A percentile compares a stretch with the other conserved stretches of the same genome.
Evolutionary conservation across 2,888 invertebrate genomes (phyloP).

Genomic region (Junonia oenone): DNA sequence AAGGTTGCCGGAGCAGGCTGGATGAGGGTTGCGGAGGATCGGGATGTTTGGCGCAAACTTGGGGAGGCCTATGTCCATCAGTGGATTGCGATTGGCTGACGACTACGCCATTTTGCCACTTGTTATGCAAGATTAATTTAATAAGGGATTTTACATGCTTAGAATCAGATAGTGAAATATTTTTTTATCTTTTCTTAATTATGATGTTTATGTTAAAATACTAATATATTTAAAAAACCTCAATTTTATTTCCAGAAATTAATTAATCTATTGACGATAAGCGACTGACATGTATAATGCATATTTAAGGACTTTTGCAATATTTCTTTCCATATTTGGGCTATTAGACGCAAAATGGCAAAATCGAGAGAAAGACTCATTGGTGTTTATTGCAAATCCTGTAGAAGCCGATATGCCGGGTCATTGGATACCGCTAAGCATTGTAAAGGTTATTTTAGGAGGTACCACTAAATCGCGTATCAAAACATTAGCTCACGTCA

Average conservation of each 20-base stretch:
- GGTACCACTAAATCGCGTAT: conserved; percentile 26
- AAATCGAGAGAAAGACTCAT: conserved; percentile 34
- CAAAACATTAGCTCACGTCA: conserved; percentile 14
- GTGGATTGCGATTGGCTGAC: too few relatives aligned
- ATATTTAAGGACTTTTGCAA: background rate
- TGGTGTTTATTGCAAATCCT: conserved; percentile 52
- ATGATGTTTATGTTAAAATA: too few relatives aligned
- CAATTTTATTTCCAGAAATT: conserved; percentile 4
- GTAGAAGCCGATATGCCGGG: conserved; percentile 55
- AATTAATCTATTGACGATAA: background rate
- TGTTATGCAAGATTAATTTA: too few relatives aligned
- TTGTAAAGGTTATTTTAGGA: conserved; percentile 45
- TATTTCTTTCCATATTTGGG: background rate
- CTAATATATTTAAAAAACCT: background rate
- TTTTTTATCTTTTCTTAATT: too few relatives aligned
- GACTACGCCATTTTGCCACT: too few relatives aligned
- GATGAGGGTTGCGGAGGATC: too few relatives aligned
- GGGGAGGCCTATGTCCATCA: too few relatives aligned
- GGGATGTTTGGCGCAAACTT: too few relatives aligned
- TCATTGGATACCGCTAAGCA: conserved; percentile 55
- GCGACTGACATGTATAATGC: background rate
- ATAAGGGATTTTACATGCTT: too few relatives aligned
- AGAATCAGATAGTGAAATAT: too few relatives aligned
- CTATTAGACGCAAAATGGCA: conserved; percentile 29
- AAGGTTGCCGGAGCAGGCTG: too few relatives aligned